These are phyloP conservation scores for Leptodactylus fuscus DNA, from an alignment of 2,113 vertebrate genomes.

Conservation along the genomic window DNA sequence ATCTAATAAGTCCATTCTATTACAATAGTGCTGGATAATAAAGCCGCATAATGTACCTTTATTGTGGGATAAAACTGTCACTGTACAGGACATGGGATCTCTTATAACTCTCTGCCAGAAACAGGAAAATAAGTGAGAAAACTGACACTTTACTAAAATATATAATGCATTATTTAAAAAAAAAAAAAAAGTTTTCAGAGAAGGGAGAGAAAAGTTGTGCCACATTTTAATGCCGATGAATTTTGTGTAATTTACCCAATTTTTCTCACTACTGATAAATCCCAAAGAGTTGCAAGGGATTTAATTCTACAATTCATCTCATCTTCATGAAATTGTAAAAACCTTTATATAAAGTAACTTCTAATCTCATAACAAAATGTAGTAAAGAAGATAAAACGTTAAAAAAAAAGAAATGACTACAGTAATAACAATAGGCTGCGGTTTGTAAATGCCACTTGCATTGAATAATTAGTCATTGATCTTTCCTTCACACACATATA, in stretches of 20 bases:
- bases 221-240: neutral
- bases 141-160: too few species aligned
- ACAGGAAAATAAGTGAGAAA: too few species aligned
- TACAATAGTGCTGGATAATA: too few species aligned
- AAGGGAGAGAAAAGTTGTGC: too few species aligned
- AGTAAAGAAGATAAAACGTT: neutral
- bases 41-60: too few species aligned
- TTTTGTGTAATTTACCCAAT: neutral
- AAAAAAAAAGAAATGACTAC: neutral
- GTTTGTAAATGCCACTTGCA: slow-evolving; percentile 2
- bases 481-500: neutral
- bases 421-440: neutral
- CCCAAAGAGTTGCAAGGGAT: neutral
- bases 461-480: slow-evolving; percentile 22
- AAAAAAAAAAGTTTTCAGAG: too few species aligned
- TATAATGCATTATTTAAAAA: too few species aligned
- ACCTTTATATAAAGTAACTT: neutral
- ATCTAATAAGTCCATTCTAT: too few species aligned
- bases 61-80: too few species aligned
- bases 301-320: neutral
- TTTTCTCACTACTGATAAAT: neutral
- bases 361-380: neutral
- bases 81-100: too few species aligned
- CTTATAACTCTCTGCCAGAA: too few species aligned
- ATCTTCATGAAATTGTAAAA: neutral